These are phyloP conservation scores for Syngnathus floridae DNA, from an alignment of 2,113 vertebrate species.

Conservation along the genomic window DNA sequence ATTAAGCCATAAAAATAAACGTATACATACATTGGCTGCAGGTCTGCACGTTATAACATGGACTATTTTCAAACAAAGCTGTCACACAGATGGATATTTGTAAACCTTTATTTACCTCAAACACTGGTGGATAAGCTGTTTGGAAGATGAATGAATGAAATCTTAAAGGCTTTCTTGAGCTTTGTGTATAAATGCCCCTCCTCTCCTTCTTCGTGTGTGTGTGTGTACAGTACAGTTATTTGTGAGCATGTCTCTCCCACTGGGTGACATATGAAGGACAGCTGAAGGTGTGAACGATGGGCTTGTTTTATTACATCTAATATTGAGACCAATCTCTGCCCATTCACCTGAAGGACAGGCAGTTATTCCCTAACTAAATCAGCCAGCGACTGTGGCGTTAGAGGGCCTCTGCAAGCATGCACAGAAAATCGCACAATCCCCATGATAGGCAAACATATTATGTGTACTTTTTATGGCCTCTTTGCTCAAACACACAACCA, in stretches of 20 bases:
- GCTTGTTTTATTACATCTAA: constrained; percentile 72
- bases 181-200: neutral
- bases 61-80: too few species aligned
- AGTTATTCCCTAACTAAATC: constrained; percentile 71
- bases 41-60: too few species aligned
- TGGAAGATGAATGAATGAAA: constrained; percentile 4
- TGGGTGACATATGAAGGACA: constrained; percentile 61
- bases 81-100: too few species aligned
- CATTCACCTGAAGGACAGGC: constrained; percentile 71
- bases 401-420: constrained; percentile 37
- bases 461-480: constrained; percentile 13
- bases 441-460: constrained; percentile 32
- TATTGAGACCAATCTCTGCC: constrained; percentile 70
- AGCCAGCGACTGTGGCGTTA: constrained; percentile 53
- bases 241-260: constrained; percentile 20
- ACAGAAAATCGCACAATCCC: constrained; percentile 22
- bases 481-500: constrained; percentile 21
- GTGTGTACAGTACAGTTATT: neutral
- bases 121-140: too few species aligned
- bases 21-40: too few species aligned
- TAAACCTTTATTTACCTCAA: too few species aligned
- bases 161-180: neutral
- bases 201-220: neutral
- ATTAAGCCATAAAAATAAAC: too few species aligned
- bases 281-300: constrained; percentile 59